Conservation (phyloP, 2,797 vertebrate species). For the Rachycentron canadum region DNA sequence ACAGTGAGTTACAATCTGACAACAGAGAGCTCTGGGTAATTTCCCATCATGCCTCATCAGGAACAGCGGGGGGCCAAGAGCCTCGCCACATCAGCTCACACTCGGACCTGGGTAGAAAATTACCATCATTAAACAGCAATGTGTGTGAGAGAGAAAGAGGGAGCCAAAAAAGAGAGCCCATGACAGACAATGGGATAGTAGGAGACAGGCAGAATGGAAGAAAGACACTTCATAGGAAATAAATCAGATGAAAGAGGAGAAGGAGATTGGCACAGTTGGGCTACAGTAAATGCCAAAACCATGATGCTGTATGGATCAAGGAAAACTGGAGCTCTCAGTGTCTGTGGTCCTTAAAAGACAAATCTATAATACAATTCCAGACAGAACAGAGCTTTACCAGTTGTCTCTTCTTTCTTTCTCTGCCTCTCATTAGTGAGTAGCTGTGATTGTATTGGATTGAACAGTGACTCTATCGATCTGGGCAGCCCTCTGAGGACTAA, state of each 20-base stretch:
- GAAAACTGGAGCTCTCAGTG: conserved; percentile 38
- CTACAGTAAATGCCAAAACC: conserved; percentile 49
- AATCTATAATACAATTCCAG: conserved; percentile 64
- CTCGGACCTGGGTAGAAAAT: conserved; percentile 99
- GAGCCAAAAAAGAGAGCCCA: conserved; percentile 58
- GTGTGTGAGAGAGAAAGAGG: conserved; percentile 72
- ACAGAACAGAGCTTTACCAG: conserved; percentile 22
- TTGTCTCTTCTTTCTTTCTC: conserved; percentile 43
- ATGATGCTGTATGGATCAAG: conserved; percentile 59
- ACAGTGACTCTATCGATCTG: conserved; percentile 91
- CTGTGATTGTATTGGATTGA: conserved; percentile 92
- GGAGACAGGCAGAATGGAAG: conserved; percentile 41
- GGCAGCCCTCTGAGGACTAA: conserved; percentile 88
- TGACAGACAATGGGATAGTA: conserved; percentile 71
- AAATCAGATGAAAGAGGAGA: conserved; percentile 44
- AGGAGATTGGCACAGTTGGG: conserved; percentile 18
- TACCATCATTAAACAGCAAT: conserved; percentile 92
- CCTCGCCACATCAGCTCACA: conserved; percentile 98
- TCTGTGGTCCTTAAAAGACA: conserved; percentile 45
- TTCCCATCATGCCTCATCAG: conserved; percentile 99
- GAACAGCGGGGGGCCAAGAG: conserved; percentile 96
- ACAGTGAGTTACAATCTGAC: conserved; percentile 96
- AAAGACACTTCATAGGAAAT: conserved; percentile 49
- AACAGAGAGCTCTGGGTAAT: conserved; percentile 97
- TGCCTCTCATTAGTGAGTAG: conserved; percentile 90